phyloP scores from a whole-genome alignment of 1,140 invertebrate genomes.

The Cherax destructor region DNA sequence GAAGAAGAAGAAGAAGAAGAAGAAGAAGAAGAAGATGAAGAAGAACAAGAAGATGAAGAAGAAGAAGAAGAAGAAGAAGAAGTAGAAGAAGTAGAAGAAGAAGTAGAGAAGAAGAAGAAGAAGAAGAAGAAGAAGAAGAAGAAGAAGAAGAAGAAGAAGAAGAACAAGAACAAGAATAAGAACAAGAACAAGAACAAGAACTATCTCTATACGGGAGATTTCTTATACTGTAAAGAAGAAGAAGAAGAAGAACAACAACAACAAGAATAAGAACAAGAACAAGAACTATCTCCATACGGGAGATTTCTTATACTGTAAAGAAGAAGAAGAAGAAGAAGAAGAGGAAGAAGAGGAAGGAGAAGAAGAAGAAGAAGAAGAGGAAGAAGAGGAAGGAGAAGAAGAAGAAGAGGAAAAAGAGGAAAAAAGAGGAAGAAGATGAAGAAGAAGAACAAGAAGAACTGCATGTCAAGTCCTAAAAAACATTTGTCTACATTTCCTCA shows the following conservation, averaged over 20 bases:
- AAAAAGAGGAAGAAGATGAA: too few relatives aligned
- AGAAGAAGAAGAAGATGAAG: too few relatives aligned
- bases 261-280: too few relatives aligned
- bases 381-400: conserved; percentile 9
- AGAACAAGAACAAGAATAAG: background rate
- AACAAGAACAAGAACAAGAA: too few relatives aligned
- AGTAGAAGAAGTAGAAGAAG: too few relatives aligned
- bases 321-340: background rate
- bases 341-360: conserved; percentile 9
- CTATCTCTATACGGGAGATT: too few relatives aligned
- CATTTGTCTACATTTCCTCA: too few relatives aligned
- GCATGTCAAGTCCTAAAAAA: too few relatives aligned
- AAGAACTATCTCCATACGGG: background rate
- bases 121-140: conserved; percentile 10
- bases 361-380: conserved; percentile 9
- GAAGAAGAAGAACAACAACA: conserved; percentile 5
- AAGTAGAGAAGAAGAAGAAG: too few relatives aligned
- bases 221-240: background rate
- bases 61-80: conserved; percentile 9
- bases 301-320: background rate
- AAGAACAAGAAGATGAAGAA: background rate
- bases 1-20: conserved; percentile 10
- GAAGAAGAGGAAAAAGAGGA: too few relatives aligned
- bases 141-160: conserved; percentile 9
- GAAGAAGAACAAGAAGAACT: too few relatives aligned